These are phyloP conservation scores for Psittacula echo DNA, from an alignment of 2,797 vertebrate genomes.

Conservation along the genomic window DNA sequence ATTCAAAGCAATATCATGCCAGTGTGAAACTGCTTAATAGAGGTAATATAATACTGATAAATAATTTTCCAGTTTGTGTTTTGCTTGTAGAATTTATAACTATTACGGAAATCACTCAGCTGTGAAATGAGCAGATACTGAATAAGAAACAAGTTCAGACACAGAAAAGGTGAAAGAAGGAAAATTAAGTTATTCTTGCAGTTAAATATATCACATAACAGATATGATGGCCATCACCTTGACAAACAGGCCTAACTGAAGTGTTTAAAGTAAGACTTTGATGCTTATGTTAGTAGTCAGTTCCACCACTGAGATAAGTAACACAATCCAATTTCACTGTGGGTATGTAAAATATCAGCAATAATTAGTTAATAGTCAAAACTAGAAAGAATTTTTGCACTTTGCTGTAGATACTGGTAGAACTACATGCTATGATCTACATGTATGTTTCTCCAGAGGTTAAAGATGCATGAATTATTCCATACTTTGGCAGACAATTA, in stretches of 20 bases:
- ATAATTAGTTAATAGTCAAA: not conserved
- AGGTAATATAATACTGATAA: not conserved
- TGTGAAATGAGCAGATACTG: not conserved
- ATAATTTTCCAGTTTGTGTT: constrained; percentile 16
- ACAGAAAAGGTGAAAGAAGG: not conserved
- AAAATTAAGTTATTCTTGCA: not conserved
- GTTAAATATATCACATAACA: not conserved
- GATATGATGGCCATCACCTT: not conserved
- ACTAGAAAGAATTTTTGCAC: not conserved
- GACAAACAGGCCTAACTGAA: not conserved
- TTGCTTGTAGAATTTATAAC: not conserved
- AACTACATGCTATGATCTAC: not conserved
- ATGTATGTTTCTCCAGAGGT: not conserved
- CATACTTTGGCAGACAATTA: not conserved
- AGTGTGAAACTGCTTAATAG: not conserved
- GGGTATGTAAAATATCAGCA: not conserved
- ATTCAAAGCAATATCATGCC: not conserved
- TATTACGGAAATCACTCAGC: not conserved
- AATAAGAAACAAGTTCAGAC: constrained; percentile 12
- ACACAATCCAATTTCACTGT: not conserved
- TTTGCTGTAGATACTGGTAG: not conserved
- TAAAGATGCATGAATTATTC: not conserved
- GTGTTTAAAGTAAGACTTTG: not conserved
- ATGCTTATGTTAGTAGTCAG: not conserved
- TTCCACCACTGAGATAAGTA: not conserved